phyloP scores from a whole-genome alignment of 2,797 vertebrate species.

The Gymnoscopelus microlampas region DNA sequence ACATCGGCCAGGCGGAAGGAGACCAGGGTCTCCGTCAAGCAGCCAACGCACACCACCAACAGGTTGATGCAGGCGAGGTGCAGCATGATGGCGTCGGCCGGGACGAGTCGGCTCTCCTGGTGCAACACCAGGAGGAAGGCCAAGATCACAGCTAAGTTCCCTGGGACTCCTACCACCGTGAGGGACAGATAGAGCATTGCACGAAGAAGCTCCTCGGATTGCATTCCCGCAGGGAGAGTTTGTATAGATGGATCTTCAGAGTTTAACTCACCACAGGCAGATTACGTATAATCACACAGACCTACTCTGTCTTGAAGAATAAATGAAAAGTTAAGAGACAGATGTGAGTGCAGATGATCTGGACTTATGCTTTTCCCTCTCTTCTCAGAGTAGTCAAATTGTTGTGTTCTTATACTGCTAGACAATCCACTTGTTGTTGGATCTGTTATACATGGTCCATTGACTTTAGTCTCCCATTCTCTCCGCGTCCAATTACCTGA shows the following conservation, averaged over 20 bases:
- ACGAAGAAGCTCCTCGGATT: conserved; percentile 32
- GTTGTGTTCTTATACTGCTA: conserved; percentile 70
- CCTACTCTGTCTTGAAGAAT: too few relatives aligned
- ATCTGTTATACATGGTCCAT: conserved; percentile 67
- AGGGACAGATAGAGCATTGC: conserved; percentile 67
- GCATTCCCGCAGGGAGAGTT: conserved; percentile 56
- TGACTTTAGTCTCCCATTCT: conserved; percentile 58
- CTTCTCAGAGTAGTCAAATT: conserved; percentile 23
- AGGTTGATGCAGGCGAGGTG: conserved; percentile 79
- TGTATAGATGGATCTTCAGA: neutral
- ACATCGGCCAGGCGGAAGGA: conserved; percentile 64
- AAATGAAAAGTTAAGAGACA: neutral
- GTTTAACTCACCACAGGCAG: neutral
- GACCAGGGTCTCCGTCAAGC: conserved; percentile 76
- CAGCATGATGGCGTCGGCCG: conserved; percentile 78
- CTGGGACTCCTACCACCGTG: conserved; percentile 71
- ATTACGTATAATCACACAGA: neutral
- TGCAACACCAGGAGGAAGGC: conserved; percentile 68
- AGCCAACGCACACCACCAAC: conserved; percentile 76
- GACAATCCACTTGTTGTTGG: conserved; percentile 53
- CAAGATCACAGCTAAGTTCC: conserved; percentile 72
- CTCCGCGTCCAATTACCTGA: conserved; percentile 75
- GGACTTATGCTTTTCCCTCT: too few relatives aligned
- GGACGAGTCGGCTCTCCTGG: conserved; percentile 68
- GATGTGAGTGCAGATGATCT: too few relatives aligned